A percentile compares a stretch with the other conserved stretches of the same genome.
Evolutionary conservation across 2,888 invertebrate species (phyloP).

Genomic region (Baronia brevicornis): DNA sequence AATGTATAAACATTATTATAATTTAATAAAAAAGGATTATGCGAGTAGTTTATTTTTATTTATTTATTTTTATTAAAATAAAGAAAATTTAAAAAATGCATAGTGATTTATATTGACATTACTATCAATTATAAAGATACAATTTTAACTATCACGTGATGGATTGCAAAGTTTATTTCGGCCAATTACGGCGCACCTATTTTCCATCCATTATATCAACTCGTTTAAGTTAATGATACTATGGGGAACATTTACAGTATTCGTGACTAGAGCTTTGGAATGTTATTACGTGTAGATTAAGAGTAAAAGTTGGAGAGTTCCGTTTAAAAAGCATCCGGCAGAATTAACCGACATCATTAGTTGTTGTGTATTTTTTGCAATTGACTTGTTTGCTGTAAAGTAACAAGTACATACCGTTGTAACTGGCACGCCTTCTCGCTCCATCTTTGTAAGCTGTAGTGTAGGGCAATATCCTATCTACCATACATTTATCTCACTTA

Average conservation of each 20-base stretch:
- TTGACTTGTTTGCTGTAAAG: conserved; percentile 53
- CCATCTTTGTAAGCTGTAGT: conserved; percentile 37
- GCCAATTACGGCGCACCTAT: too few species aligned
- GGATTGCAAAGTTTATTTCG: too few species aligned
- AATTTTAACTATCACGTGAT: too few species aligned
- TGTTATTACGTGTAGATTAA: conserved; percentile 53
- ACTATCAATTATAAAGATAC: too few species aligned
- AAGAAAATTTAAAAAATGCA: too few species aligned
- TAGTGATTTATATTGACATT: too few species aligned
- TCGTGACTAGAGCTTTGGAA: conserved; percentile 24
- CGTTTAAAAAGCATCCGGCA: conserved; percentile 43
- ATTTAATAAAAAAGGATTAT: too few species aligned
- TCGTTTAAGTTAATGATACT: background rate
- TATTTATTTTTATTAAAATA: too few species aligned
- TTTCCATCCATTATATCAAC: too few species aligned
- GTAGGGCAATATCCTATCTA: conserved; percentile 31
- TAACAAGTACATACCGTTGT: conserved; percentile 26
- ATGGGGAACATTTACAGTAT: background rate
- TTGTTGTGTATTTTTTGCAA: conserved; percentile 61
- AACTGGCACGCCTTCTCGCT: conserved; percentile 33
- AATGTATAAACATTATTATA: too few species aligned
- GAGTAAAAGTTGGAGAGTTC: conserved; percentile 65
- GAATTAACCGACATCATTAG: conserved; percentile 55
- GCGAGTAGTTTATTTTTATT: too few species aligned
- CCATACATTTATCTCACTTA: conserved; percentile 20